Conservation (phyloP, 2,888 invertebrate species). For the Microchrysa polita region DNA sequence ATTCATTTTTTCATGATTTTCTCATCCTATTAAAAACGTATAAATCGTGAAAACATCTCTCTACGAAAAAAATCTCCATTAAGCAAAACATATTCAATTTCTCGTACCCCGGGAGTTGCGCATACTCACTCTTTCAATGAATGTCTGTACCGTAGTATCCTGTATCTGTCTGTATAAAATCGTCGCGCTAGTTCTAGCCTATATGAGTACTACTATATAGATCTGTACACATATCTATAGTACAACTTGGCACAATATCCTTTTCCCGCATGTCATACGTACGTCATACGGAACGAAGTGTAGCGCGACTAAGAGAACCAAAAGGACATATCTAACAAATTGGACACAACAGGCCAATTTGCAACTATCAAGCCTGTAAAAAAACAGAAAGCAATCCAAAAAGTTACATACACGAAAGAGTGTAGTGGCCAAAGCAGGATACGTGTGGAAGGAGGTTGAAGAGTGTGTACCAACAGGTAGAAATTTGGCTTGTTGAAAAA, state of each 20-base stretch:
- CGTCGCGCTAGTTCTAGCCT: too few species aligned
- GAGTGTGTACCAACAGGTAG: constrained; percentile 37
- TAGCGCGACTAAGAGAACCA: constrained; percentile 1
- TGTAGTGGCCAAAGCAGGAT: too few species aligned
- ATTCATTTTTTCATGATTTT: too few species aligned
- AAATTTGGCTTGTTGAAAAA: not conserved
- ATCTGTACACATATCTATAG: not conserved
- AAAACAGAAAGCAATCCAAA: constrained; percentile 7
- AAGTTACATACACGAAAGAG: not conserved
- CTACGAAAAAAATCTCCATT: too few species aligned
- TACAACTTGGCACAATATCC: not conserved
- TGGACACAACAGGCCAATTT: not conserved
- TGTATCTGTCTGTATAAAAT: too few species aligned
- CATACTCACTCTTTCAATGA: too few species aligned
- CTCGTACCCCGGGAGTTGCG: too few species aligned
- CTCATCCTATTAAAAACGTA: too few species aligned
- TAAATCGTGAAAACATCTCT: too few species aligned
- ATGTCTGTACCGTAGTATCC: too few species aligned
- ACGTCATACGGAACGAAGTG: constrained; percentile 30
- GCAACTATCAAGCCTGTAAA: not conserved
- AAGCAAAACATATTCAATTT: too few species aligned
- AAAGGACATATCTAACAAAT: constrained; percentile 7
- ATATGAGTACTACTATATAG: too few species aligned
- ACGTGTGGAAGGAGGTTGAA: constrained; percentile 2
- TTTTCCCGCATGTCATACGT: constrained; percentile 27